Conservation (phyloP, 2,797 vertebrate genomes). For the Moxostoma hubbsi region DNA sequence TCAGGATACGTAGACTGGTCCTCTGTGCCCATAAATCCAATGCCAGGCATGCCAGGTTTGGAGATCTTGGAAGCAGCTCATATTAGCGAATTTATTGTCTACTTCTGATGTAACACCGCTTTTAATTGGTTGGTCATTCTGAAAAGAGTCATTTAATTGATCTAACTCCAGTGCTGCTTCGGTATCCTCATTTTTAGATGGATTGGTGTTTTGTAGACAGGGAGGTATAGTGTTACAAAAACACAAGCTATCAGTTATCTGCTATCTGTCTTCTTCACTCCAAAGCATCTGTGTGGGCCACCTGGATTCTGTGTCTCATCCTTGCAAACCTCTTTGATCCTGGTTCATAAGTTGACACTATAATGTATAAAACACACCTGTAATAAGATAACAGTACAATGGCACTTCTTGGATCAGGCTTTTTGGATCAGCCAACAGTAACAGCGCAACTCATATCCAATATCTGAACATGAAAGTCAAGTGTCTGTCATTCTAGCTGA, state of each 20-base stretch:
- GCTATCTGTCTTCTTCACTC: conserved; percentile 12
- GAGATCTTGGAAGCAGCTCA: conserved; percentile 1
- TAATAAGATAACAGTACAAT: conserved; percentile 5
- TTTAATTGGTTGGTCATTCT: conserved; percentile 2
- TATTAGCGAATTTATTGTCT: background rate
- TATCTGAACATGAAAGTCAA: conserved; percentile 8
- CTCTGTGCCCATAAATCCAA: conserved; percentile 20
- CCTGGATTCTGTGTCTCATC: conserved; percentile 17
- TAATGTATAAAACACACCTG: conserved; percentile 10
- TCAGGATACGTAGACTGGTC: conserved; percentile 1
- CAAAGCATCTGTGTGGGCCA: background rate
- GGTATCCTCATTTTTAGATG: background rate
- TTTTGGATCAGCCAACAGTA: conserved; percentile 32
- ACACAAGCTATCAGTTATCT: conserved; percentile 31
- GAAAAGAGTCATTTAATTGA: conserved; percentile 4
- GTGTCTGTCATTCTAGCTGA: too few relatives aligned
- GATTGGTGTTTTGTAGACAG: conserved; percentile 3
- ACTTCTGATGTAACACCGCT: background rate
- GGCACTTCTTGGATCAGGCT: background rate
- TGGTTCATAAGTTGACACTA: background rate
- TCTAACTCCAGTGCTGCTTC: background rate
- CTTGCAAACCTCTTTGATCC: conserved; percentile 30
- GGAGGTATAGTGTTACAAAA: conserved; percentile 34
- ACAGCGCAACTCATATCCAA: background rate
- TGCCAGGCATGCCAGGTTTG: conserved; percentile 23